Evolutionary conservation across 2,113 vertebrate genomes (phyloP).

Genomic region (Microtus oregoni): DNA sequence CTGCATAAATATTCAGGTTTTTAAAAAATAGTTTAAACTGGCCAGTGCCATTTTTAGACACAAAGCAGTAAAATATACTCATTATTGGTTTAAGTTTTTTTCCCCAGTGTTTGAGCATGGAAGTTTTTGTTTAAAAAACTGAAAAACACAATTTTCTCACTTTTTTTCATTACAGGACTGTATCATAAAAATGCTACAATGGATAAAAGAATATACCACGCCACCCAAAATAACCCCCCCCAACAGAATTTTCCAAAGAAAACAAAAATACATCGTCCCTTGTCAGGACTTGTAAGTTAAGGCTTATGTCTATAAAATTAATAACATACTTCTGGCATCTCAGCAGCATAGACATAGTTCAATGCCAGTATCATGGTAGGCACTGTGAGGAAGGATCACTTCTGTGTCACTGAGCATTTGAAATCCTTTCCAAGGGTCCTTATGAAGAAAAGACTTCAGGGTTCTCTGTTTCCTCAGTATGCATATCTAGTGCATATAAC

Average conservation of each 20-base stretch:
- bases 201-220: neutral
- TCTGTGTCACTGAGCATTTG: neutral
- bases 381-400: neutral
- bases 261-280: neutral
- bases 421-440: neutral
- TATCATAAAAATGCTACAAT: neutral
- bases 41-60: slow-evolving; percentile 87
- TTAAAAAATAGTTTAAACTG: slow-evolving; percentile 88
- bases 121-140: slow-evolving; percentile 72
- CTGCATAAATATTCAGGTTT: slow-evolving; percentile 84
- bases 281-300: slow-evolving; percentile 4
- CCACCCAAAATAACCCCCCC: neutral
- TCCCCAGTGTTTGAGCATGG: slow-evolving; percentile 65
- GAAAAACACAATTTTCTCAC: neutral
- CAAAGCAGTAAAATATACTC: slow-evolving; percentile 79
- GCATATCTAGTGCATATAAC: neutral
- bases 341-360: neutral
- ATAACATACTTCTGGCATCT: neutral
- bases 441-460: neutral
- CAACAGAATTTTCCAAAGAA: neutral
- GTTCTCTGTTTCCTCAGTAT: neutral
- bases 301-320: slow-evolving; percentile 10
- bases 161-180: neutral
- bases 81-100: slow-evolving; percentile 79
- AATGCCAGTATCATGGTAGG: neutral